Evolutionary conservation across 2,797 vertebrate genomes (phyloP), one percentile per base, ranked within the genome.

Genomic region (Brachymystax lenok): DNA sequence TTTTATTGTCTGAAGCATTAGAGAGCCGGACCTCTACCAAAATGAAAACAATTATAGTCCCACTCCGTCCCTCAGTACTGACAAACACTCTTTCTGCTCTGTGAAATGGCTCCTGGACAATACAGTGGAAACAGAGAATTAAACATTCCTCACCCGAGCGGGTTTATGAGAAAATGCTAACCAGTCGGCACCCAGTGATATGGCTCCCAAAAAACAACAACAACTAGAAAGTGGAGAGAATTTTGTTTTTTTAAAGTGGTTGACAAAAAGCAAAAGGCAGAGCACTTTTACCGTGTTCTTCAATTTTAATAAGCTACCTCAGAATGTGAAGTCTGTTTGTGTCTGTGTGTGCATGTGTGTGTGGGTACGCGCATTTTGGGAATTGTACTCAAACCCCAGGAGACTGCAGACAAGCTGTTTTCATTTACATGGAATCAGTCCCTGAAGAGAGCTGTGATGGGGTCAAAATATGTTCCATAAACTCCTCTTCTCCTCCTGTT

Each of bases 41-140:
- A 82, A 75, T 67, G 24, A 80, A 80, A 71, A 69, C 71, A 76
- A 80, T 75, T 80, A 77, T 19, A 74, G 61, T 52, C 70, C 50
- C 64, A 61, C 52, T 50, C 77, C 63, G 74, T 63, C 56, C 50
- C 69, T 81, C 74, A 75, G 67, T 67, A 78, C 77, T 67, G 16
- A 56, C 78, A 76, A 21, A 63, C 24, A 14, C 52, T 64, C 46
- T 16, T 13, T 3, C 54, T 69, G 66, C 51, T 71, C 70, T 77
- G 75, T 78, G 33, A 76, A 80, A 82, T 61, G 35, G 75, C 52
- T 82, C 68, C 80, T 82, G 80, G 78, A 80, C 66, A 66, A 77
- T 71, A 59, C 82, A 73, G 68, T 82, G 80, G 83, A 84, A 82
- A 82, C 74, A 76, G 21, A 70, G 73, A 69, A 75, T 74, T 80